A percentile compares a stretch with the other conserved stretches of the same genome.
Conservation (phyloP, 2,113 vertebrate genomes). For the Platysteira castanea region DNA sequence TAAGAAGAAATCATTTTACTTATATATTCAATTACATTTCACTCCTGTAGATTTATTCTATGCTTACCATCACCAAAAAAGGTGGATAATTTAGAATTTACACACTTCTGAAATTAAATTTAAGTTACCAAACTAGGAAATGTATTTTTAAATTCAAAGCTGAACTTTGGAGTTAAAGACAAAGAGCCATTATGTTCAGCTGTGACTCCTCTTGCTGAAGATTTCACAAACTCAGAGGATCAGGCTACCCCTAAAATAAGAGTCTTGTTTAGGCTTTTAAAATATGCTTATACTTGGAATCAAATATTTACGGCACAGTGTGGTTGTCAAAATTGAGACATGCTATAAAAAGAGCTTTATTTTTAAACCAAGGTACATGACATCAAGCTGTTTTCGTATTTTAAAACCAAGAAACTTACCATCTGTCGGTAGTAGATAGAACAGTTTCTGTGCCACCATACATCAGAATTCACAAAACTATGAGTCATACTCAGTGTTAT, state of each 20-base stretch:
- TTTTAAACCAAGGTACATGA: conserved; percentile 35
- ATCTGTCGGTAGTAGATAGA: background rate
- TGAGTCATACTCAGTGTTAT: background rate
- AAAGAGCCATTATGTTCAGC: background rate
- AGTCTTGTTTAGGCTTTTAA: background rate
- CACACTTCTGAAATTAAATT: background rate
- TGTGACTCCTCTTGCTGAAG: background rate
- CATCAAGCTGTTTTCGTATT: background rate
- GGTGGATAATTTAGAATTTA: background rate
- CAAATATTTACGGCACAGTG: background rate
- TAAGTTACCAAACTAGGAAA: background rate
- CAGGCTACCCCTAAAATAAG: background rate
- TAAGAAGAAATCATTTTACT: conserved; percentile 47
- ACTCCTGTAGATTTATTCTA: background rate
- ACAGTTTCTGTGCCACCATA: background rate
- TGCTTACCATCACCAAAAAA: background rate
- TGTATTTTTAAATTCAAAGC: background rate
- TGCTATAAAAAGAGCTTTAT: conserved; percentile 28
- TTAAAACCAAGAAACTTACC: background rate
- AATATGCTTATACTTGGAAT: background rate
- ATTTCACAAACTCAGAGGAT: background rate
- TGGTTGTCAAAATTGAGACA: background rate
- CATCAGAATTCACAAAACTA: background rate
- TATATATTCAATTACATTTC: background rate
- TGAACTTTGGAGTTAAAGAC: background rate